Evolutionary conservation across 2,113 vertebrate species (phyloP).

Genomic region (Dicaeum eximium): DNA sequence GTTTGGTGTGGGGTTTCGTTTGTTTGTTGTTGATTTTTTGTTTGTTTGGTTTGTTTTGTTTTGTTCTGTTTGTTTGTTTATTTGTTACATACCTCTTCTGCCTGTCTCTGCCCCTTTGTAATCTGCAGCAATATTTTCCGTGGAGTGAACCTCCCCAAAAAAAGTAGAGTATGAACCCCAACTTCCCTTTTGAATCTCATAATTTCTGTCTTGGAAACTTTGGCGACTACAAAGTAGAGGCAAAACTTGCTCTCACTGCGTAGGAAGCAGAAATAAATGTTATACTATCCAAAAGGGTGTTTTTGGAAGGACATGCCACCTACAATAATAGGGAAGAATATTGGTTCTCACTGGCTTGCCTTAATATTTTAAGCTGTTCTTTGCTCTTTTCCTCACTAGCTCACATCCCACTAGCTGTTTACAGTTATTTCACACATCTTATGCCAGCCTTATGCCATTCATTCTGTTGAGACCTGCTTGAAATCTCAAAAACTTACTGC

Average conservation of each 20-base stretch:
- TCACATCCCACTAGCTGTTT: constrained; percentile 68
- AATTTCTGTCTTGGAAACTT: neutral
- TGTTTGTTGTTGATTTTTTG: neutral
- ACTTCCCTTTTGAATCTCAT: neutral
- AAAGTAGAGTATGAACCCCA: neutral
- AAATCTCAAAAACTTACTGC: constrained; percentile 56
- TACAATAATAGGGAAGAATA: constrained; percentile 47
- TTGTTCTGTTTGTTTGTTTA: neutral
- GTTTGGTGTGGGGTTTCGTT: too few relatives aligned
- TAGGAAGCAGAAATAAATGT: constrained; percentile 48
- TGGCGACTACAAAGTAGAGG: neutral
- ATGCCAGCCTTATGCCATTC: constrained; percentile 68
- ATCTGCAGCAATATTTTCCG: neutral
- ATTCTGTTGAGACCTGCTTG: constrained; percentile 61
- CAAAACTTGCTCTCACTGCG: constrained; percentile 30
- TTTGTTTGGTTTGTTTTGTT: neutral
- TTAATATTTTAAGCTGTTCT: constrained; percentile 68
- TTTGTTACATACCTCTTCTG: neutral
- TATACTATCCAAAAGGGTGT: constrained; percentile 26
- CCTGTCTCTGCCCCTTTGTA: neutral
- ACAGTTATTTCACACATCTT: constrained; percentile 67
- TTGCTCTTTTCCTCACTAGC: constrained; percentile 69
- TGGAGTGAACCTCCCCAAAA: neutral
- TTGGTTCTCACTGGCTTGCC: constrained; percentile 40
- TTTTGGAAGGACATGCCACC: constrained; percentile 56